Base-by-base conservation (phyloP, 1,140 invertebrate species). In the Drosophila sucinea region DNA sequence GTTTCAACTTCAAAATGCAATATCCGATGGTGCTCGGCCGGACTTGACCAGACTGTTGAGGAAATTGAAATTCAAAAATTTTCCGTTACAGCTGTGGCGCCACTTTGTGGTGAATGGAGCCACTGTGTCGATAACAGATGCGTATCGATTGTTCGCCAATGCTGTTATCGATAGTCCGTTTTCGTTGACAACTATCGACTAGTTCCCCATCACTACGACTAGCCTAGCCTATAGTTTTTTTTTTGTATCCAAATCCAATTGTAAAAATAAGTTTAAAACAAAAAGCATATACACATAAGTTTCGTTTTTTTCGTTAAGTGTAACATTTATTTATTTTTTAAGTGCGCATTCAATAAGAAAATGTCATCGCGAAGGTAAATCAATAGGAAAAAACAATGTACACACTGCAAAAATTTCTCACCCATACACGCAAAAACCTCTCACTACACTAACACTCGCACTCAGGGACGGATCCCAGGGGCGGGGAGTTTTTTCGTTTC, bases 311-410 rank as follows among this genome's bases (percentile, higher is more conserved):
- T 85, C 82, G 83, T 85, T 87, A 71, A 79, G 83, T 87, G 83
- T 89, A 68, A 77, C 67, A 70, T 70, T 89, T 79, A 89, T 87
- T 87, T 87, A 83, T 87, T 86, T 79, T 87, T 83, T 87, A 87
- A 87, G 83, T 89, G 83, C 81, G 83, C 77, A 75, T 80, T 83
- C 71, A 89, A 87, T 80, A 89, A 87, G 80, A 87, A 87, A 83
- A 87, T 87, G 83, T 87, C 83, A 87, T 87, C 83, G 79, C 83
- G 83, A 87, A 87, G 83, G 83, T 87, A 87, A 87, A 82, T 85
- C 79, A 85, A 83, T 89, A 83, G 73, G 84, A 87, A 86, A 79
- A 66, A 84, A 79, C 79, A 77, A 87, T 73, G 60, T 81, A 85
- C 73, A 65, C 73, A 73, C 73, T 58, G 56, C 56, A 58, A 58